Conservation (phyloP, 2,888 invertebrate genomes). For the Rotaria sp. region DNA sequence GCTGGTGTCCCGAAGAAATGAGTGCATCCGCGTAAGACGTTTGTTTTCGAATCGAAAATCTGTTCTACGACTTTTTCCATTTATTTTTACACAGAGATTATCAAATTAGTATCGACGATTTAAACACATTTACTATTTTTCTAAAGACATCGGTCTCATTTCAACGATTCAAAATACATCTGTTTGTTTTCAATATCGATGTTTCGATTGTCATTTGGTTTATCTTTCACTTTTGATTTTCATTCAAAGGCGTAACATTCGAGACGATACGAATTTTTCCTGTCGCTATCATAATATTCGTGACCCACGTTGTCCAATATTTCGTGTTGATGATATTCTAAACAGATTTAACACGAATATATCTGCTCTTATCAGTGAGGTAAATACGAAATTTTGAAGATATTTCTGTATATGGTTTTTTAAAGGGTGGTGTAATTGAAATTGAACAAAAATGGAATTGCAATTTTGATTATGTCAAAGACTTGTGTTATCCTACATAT, state of each 20-base stretch:
- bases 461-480: neutral
- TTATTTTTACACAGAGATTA: neutral
- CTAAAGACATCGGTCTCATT: neutral
- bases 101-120: neutral
- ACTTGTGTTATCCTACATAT: neutral
- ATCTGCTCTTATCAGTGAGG: neutral
- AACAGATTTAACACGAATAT: neutral
- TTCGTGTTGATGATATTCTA: neutral
- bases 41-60: neutral
- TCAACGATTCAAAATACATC: neutral
- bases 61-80: neutral
- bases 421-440: neutral
- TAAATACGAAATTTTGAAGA: neutral
- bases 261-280: neutral
- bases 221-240: too few relatives aligned
- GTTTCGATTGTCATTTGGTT: too few relatives aligned
- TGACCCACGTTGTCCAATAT: neutral
- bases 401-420: too few relatives aligned
- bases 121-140: neutral
- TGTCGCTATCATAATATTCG: neutral
- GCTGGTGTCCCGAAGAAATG: constrained; percentile 7
- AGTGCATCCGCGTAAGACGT: neutral
- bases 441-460: neutral
- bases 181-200: neutral
- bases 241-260: too few relatives aligned